phyloP scores from a whole-genome alignment of 2,113 vertebrate genomes.

The Orientallactaga bullata region DNA sequence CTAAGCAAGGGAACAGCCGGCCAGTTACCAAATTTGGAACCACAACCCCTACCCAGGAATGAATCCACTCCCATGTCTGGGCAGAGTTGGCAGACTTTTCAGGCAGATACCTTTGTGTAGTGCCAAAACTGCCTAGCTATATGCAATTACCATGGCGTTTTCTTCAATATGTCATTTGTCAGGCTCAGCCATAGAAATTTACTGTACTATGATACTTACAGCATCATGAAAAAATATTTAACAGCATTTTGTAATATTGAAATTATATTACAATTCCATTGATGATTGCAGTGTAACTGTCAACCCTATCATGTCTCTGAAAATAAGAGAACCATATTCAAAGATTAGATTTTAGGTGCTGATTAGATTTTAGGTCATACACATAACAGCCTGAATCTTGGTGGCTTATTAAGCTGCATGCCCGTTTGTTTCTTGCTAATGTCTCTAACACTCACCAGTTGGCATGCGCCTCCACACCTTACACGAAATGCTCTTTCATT shows the following conservation, averaged over 20 bases:
- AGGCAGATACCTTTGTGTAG: not conserved
- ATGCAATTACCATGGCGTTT: not conserved
- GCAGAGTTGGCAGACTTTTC: not conserved
- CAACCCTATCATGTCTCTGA: not conserved
- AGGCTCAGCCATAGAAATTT: not conserved
- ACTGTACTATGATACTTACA: not conserved
- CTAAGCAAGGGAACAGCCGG: not conserved
- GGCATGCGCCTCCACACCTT: not conserved
- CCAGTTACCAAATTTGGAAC: not conserved
- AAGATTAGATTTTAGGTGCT: constrained; percentile 30
- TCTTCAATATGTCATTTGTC: not conserved
- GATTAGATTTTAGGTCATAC: constrained; percentile 33
- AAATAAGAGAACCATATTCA: constrained; percentile 33
- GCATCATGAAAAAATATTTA: constrained; percentile 43
- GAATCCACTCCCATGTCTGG: not conserved
- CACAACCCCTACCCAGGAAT: not conserved
- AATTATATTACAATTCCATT: constrained; percentile 2
- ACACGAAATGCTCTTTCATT: not conserved
- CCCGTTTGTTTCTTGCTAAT: constrained; percentile 30
- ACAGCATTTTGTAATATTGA: constrained; percentile 49
- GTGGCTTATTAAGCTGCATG: constrained; percentile 16
- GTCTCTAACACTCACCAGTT: not conserved
- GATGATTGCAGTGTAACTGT: constrained; percentile 16
- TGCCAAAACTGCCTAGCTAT: not conserved
- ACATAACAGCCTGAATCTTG: constrained; percentile 26